Base-by-base conservation (phyloP, 2,888 invertebrate species). In the Rutpela maculata region DNA sequence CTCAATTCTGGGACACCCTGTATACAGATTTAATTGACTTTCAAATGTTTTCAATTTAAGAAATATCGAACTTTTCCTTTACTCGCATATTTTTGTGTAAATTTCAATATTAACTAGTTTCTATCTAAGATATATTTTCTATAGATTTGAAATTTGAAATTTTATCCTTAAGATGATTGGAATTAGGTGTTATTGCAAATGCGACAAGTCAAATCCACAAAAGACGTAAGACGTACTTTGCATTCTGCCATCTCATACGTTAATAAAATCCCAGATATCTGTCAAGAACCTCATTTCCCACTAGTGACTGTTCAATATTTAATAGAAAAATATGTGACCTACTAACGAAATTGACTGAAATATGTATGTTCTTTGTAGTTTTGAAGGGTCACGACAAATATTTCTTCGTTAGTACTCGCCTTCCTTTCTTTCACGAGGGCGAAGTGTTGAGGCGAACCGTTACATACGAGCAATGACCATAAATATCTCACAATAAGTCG, bases 401-500 rank as follows among this genome's bases (percentile, higher is more conserved):
- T 62, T 31, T 72, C 72, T 63, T 72, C 63, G 72, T 72, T 72
- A 72, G n/a, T 12, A 3, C 50, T 50, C n/a, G 43, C 55, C 72
- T 62, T 72, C 43, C 63, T 72, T 72, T 50, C 63, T 72, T 26
- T 63, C 55, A 22, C 19, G 10, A 22, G 19, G 55, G 50, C 62
- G 62, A 55, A 72, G 72, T 72, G 72, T 63, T 62, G 63, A 63
- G 62, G 63, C 72, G 72, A 50, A 72, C 72, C 55, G 55, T 26
- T 72, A 72, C 72, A 72, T 72, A 43, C 72, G n/a, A 31, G 59
- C 72, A 72, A 72, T 72, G 72, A 72, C 63, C 72, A 72, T 72
- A 72, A 72, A 72, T 63, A 72, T 72, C 62, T 63, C 72, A 63
- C 72, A 72, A 72, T 72, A 72, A 72, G 72, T 72, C 72, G 63